Percentiles rank a stretch among this genome's conserved stretches.
Evolutionary conservation across 2,113 vertebrate species (phyloP).

Genomic region (Cyrtonyx montezumae): DNA sequence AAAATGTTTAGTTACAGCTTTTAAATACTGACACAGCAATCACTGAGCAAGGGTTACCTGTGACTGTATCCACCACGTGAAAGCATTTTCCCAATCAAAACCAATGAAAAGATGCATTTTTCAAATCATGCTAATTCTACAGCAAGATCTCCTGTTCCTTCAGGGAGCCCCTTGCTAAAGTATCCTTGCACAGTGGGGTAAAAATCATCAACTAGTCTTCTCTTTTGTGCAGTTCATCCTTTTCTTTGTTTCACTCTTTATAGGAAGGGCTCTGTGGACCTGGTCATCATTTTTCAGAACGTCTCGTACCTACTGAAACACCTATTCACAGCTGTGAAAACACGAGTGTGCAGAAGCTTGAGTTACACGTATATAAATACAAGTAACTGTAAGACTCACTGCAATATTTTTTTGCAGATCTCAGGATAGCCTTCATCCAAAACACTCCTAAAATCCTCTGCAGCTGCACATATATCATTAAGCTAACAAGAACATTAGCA

Average conservation of each 20-base stretch:
- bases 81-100: background rate
- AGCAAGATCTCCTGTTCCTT: background rate
- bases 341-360: background rate
- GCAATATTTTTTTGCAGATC: background rate
- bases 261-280: background rate
- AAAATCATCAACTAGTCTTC: background rate
- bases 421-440: background rate
- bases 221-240: background rate
- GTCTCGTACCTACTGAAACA: background rate
- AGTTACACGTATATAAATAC: background rate
- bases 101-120: background rate
- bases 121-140: background rate
- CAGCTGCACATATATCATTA: background rate
- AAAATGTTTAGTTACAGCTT: background rate
- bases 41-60: background rate
- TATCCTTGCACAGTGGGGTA: background rate
- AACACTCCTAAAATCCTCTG: background rate
- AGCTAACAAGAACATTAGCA: background rate
- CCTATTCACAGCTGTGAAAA: background rate
- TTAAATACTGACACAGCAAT: background rate
- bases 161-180: background rate
- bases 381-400: background rate
- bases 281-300: background rate
- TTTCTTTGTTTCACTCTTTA: background rate
- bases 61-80: fast-evolving